Percentiles rank a stretch among this genome's conserved stretches.
These are phyloP conservation scores for Ormyrus pomaceus DNA, from an alignment of 2,888 invertebrate species.

Conservation along the genomic window DNA sequence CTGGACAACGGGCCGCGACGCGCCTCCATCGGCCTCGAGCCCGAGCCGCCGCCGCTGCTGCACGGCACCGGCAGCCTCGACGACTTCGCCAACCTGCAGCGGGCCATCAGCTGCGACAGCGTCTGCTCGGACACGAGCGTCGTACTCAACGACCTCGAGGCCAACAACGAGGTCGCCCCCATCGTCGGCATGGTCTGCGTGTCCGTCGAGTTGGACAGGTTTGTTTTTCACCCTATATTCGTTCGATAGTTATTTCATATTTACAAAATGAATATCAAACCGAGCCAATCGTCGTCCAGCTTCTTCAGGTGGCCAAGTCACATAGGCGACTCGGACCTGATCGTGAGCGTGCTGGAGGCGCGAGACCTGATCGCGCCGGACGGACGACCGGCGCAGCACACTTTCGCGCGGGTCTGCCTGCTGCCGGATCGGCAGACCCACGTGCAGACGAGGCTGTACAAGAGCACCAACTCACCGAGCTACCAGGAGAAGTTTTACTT, in stretches of 20 bases:
- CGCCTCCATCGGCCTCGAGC: constrained; percentile 67
- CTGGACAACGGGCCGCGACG: constrained; percentile 59
- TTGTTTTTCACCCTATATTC: constrained; percentile 61
- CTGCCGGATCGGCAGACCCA: constrained; percentile 83
- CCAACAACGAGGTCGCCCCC: constrained; percentile 81
- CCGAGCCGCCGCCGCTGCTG: constrained; percentile 62
- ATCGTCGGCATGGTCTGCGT: constrained; percentile 85
- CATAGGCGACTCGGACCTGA: constrained; percentile 79
- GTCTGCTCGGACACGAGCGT: constrained; percentile 88
- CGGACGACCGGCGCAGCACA: constrained; percentile 81
- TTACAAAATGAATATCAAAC: neutral
- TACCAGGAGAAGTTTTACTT: constrained; percentile 87
- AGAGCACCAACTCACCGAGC: constrained; percentile 83
- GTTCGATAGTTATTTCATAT: neutral
- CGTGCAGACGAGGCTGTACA: constrained; percentile 84
- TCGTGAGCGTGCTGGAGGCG: constrained; percentile 86
- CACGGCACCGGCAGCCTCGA: constrained; percentile 47
- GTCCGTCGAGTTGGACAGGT: constrained; percentile 89
- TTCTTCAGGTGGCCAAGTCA: constrained; percentile 73
- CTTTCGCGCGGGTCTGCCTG: constrained; percentile 85
- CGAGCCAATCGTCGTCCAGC: neutral
- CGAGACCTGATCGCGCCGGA: constrained; percentile 82
- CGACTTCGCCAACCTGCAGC: constrained; percentile 76
- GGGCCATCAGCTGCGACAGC: constrained; percentile 88
- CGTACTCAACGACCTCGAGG: constrained; percentile 80